These are phyloP conservation scores for Lepidocyrtoides sp. DNA, from an alignment of 2,888 invertebrate species.

Conservation along the genomic window DNA sequence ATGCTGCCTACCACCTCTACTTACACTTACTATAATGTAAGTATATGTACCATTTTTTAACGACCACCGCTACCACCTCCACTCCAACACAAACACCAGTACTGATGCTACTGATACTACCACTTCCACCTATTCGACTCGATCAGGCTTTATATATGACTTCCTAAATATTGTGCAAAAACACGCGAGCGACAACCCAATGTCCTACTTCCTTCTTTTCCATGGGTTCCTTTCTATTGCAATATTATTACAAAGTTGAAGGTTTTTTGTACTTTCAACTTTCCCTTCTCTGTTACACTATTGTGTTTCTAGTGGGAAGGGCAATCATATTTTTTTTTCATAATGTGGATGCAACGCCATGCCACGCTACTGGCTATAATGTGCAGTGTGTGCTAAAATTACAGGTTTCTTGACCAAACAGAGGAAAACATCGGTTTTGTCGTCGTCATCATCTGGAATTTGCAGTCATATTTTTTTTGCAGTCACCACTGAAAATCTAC, in stretches of 20 bases:
- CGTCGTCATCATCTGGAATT: slow-evolving; percentile 43
- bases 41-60: no score
- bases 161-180: not conserved
- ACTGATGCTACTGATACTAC: no score
- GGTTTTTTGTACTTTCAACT: not conserved
- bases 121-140: not conserved
- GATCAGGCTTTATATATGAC: slow-evolving; percentile 1
- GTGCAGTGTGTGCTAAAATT: not conserved
- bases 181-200: not conserved
- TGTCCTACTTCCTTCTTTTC: slow-evolving; percentile 23
- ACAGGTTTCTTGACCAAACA: not conserved
- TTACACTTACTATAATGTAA: not conserved
- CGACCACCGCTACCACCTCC: no score
- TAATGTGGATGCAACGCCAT: not conserved
- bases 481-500: no score
- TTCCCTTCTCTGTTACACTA: not conserved
- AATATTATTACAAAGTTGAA: slow-evolving; percentile 44
- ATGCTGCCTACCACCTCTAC: not conserved
- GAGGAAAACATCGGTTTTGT: not conserved
- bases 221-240: slow-evolving; percentile 16
- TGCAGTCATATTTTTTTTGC: not conserved
- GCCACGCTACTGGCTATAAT: not conserved
- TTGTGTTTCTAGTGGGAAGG: slow-evolving; percentile 34
- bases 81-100: not conserved
- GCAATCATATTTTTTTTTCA: not conserved